phyloP scores from a whole-genome alignment of 2,113 vertebrate genomes.

The Sylvietta virens region DNA sequence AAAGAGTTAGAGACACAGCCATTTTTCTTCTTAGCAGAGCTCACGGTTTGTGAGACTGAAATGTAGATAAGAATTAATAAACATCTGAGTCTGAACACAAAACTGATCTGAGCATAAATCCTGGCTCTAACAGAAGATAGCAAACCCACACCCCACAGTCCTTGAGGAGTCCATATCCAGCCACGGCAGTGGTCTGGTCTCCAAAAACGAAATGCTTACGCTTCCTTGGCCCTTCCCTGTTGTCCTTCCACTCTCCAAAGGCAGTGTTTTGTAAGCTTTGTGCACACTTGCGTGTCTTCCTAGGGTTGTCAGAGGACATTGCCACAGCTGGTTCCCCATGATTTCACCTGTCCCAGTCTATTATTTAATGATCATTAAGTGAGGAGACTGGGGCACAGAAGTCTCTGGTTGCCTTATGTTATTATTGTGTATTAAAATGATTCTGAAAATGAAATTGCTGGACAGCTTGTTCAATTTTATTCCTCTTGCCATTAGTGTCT shows the following conservation, averaged over 20 bases:
- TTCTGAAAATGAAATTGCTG: neutral
- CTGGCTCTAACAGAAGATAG: too few relatives aligned
- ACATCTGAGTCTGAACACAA: too few relatives aligned
- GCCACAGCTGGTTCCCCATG: neutral
- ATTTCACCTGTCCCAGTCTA: neutral
- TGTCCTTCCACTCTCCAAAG: neutral
- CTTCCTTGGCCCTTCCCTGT: neutral
- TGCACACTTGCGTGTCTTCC: accelerated
- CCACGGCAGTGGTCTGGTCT: neutral
- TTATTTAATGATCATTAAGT: neutral
- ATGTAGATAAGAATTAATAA: too few relatives aligned
- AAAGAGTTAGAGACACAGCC: too few relatives aligned
- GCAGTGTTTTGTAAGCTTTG: neutral
- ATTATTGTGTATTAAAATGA: neutral
- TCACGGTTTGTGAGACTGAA: too few relatives aligned
- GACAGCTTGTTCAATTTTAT: neutral
- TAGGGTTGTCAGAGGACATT: neutral
- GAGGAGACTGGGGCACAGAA: neutral
- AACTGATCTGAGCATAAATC: too few relatives aligned
- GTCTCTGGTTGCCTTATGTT: neutral
- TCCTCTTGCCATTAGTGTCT: neutral
- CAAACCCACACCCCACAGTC: too few relatives aligned
- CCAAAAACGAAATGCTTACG: neutral
- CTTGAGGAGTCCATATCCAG: neutral
- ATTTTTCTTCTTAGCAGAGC: too few relatives aligned